Conservation (phyloP, 1,140 invertebrate species). For the Harpegnathos saltator region DNA sequence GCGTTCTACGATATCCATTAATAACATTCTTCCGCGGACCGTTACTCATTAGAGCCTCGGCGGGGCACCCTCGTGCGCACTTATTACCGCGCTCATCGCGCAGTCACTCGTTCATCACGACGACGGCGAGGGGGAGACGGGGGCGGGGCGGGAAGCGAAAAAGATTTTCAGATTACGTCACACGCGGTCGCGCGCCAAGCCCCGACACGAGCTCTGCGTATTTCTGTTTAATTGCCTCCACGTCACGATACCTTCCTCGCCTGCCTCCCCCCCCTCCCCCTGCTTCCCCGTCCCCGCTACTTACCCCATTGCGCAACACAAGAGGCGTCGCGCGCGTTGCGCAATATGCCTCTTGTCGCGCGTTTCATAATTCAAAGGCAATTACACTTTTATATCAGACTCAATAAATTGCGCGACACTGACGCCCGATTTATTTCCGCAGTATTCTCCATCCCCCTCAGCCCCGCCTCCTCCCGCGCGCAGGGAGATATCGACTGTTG, state of each 20-base stretch:
- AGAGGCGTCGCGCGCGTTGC: not conserved
- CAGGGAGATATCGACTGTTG: not conserved
- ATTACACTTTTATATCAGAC: constrained; percentile 34
- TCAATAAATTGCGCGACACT: constrained; percentile 41
- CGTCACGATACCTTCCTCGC: not conserved
- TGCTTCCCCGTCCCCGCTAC: too few species aligned
- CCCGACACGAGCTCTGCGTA: not conserved
- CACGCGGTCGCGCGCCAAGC: not conserved
- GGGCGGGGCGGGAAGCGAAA: not conserved
- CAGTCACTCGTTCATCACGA: not conserved
- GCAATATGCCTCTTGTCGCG: constrained; percentile 2
- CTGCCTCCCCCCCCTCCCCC: too few species aligned
- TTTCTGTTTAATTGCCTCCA: not conserved
- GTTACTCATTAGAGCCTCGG: not conserved
- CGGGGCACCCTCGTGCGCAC: too few species aligned
- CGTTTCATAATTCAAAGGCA: constrained; percentile 12
- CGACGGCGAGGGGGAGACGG: too few species aligned
- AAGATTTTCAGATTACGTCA: not conserved
- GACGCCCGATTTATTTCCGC: constrained; percentile 18
- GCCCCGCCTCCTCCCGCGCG: too few species aligned
- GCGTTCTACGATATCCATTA: not conserved
- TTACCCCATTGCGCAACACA: not conserved
- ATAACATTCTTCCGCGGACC: not conserved
- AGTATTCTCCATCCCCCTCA: not conserved
- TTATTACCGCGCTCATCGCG: not conserved